Conservation (phyloP, 2,113 vertebrate genomes). For the Datnioides undecimradiatus region DNA sequence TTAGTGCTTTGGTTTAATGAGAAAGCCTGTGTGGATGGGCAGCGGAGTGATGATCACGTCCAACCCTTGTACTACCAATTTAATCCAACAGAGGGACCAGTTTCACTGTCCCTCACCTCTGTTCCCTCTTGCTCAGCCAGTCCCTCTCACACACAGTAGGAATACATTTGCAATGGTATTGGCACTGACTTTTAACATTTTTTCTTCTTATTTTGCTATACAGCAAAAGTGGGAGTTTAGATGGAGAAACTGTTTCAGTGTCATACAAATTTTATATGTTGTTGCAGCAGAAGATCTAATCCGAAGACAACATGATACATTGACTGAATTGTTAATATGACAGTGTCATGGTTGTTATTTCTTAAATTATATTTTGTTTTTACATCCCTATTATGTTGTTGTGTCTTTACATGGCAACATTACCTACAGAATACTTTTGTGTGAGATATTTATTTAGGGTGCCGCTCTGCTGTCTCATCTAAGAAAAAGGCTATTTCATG, state of each 20-base stretch:
- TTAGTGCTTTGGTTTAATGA: constrained; percentile 71
- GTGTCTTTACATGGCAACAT: too few relatives aligned
- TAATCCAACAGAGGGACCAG: constrained; percentile 82
- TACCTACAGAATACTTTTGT: not conserved
- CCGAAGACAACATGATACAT: not conserved
- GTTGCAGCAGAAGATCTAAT: not conserved
- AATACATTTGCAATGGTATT: constrained; percentile 8
- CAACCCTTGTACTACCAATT: constrained; percentile 70
- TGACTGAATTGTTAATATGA: not conserved
- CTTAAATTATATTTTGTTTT: not conserved
- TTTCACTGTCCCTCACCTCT: constrained; percentile 64
- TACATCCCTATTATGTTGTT: too few relatives aligned
- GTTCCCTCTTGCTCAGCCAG: not conserved
- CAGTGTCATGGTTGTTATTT: not conserved
- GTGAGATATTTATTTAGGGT: not conserved
- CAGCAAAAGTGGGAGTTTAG: not conserved
- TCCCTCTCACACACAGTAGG: constrained; percentile 4
- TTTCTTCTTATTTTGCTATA: not conserved
- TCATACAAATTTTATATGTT: not conserved
- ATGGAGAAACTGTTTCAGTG: not conserved
- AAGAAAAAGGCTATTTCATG: not conserved
- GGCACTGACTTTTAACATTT: not conserved
- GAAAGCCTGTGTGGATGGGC: constrained; percentile 40
- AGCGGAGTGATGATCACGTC: constrained; percentile 45
- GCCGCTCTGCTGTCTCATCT: not conserved